Conservation (phyloP, 1,140 invertebrate species). For the Anastatus disparis region DNA sequence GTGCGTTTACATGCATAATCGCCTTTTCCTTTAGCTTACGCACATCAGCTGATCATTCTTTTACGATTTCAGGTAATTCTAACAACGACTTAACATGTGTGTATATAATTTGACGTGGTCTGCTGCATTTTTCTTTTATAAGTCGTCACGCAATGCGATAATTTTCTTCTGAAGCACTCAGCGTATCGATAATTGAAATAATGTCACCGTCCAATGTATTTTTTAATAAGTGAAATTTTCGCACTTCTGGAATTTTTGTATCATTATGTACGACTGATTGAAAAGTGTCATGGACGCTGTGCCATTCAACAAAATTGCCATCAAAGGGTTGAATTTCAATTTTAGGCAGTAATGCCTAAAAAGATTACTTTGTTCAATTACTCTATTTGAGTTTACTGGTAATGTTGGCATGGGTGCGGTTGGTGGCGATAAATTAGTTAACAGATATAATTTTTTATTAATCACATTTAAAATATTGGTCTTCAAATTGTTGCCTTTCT, state of each 20-base stretch:
- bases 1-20: background rate
- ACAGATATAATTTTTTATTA: background rate
- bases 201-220: background rate
- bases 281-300: background rate
- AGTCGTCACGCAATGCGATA: background rate
- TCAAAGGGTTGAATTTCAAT: conserved; percentile 18
- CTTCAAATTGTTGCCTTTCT: background rate
- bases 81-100: background rate
- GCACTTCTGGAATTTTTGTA: background rate
- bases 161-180: background rate
- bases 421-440: background rate
- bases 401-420: background rate
- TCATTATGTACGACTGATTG: background rate
- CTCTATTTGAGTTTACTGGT: background rate
- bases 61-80: background rate
- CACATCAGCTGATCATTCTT: background rate
- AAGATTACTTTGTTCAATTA: conserved; percentile 2
- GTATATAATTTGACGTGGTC: background rate
- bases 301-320: background rate
- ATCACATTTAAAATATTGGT: background rate
- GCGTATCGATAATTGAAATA: background rate
- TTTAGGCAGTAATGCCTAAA: conserved; percentile 33
- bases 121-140: background rate
- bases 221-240: background rate
- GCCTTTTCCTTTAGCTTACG: background rate